A percentile compares a stretch with the other conserved stretches of the same genome.
These are phyloP conservation scores for Pachypeltis micranthus DNA, from an alignment of 1,140 invertebrate species.

Conservation along the genomic window DNA sequence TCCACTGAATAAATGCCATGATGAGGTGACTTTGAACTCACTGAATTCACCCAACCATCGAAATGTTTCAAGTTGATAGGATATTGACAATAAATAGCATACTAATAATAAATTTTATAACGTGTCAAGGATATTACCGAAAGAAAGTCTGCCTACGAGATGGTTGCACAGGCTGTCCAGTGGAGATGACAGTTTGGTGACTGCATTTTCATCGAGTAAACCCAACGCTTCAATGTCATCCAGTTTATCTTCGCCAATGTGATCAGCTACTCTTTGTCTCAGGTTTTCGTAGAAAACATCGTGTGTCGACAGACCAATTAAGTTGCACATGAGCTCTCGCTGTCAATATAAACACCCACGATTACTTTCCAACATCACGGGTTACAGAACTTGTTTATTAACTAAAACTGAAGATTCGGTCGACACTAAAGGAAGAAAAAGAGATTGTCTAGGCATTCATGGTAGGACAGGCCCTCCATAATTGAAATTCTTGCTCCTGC, in stretches of 20 bases:
- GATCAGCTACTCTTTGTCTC: constrained; percentile 62
- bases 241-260: constrained; percentile 56
- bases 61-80: no score
- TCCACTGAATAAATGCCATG: no score
- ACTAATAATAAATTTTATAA: no score
- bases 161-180: constrained; percentile 86
- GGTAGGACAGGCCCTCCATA: no score
- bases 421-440: no score
- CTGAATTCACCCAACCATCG: no score
- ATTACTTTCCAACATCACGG: background rate
- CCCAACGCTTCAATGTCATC: constrained; percentile 73
- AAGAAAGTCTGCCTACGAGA: constrained; percentile 71
- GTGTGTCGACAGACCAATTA: constrained; percentile 68
- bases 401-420: no score
- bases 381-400: background rate
- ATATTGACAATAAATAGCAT: no score
- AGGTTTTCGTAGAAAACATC: constrained; percentile 92
- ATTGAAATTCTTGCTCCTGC: no score
- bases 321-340: constrained; percentile 74
- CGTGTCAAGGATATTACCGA: no score
- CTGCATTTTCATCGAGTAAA: constrained; percentile 60
- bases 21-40: no score
- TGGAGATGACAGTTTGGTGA: constrained; percentile 75
- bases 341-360: constrained; percentile 32
- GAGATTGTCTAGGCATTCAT: no score